Evolutionary conservation across 2,888 invertebrate species (phyloP), one percentile per base, ranked within the genome.

Genomic region (Pseudococcus viburni): DNA sequence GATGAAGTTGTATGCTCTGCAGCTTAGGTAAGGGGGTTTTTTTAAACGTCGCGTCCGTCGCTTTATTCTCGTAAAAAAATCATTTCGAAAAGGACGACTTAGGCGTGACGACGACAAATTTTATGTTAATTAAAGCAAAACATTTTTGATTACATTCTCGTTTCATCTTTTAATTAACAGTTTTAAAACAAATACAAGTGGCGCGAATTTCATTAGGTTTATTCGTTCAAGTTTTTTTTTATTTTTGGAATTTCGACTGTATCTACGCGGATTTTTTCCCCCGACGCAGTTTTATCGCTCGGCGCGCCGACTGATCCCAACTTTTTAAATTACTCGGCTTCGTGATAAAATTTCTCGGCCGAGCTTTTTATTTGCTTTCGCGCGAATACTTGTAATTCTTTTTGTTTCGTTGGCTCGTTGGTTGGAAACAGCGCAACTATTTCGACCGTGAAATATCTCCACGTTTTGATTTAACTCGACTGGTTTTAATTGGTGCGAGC

Each of bases 131-230:
- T 80, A 80, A 80, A 80, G 42, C 80, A 42, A 80, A 80, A 80
- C 80, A 46, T 42, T 80, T 42, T 80, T 42, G 80, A 80, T 42
- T 42, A 42, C 80, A 22, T 80, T 80, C 33, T 80, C 80, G 42
- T 80, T 80, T 80, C 80, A 80, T 80, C 80, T 80, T 80, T 80
- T 80, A 80, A 80, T 80, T 80, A 80, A 80, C 80, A 80, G 17
- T 80, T 80, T 80, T 33, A 39, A 46, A 80, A 80, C 80, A 80
- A 42, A 46, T 80, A 42, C 8, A 22, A 80, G 9, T 77, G 39
- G 77, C 77, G 55, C 77, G 39, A 77, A 77, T 33, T 77, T 77
- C 80, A 80, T 80, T 42, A 39, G 42, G 7, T 80, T 80, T n/a
- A 19, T 80, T n/a, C 80, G 80, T 42, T 42, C 80, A 46, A 80